Evolutionary conservation across 2,888 invertebrate species (phyloP).

Genomic region (Ophraella communa): DNA sequence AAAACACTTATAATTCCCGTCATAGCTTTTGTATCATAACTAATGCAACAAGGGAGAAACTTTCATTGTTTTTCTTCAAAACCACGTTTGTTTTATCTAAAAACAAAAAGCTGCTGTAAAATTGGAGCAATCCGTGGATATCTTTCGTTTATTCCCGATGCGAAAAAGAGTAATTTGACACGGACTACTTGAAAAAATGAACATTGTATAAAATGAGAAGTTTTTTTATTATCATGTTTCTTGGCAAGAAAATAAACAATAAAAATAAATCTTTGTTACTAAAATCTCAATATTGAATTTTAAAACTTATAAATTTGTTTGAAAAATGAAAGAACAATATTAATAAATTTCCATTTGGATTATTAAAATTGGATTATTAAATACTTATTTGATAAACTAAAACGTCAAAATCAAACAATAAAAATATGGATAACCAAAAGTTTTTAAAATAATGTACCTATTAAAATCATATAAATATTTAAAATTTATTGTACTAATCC

Average conservation of each 20-base stretch:
- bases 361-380: too few relatives aligned
- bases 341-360: too few relatives aligned
- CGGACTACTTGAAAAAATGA: not conserved
- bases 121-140: slow-evolving; percentile 12
- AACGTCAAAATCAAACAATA: too few relatives aligned
- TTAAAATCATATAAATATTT: too few relatives aligned
- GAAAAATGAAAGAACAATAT: too few relatives aligned
- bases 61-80: slow-evolving; percentile 9
- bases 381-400: too few relatives aligned
- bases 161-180: slow-evolving; percentile 6
- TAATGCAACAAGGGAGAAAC: slow-evolving; percentile 10
- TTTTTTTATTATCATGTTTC: not conserved
- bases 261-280: too few relatives aligned
- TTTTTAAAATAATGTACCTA: too few relatives aligned
- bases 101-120: slow-evolving; percentile 11
- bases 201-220: not conserved
- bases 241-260: not conserved
- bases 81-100: slow-evolving; percentile 10
- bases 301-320: too few relatives aligned
- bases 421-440: too few relatives aligned
- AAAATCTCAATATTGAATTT: too few relatives aligned
- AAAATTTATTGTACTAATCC: too few relatives aligned
- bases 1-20: slow-evolving; percentile 4
- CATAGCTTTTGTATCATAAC: slow-evolving; percentile 9
- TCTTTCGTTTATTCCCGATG: slow-evolving; percentile 1